These are phyloP conservation scores for Chrysogorgia sp. DNA, from an alignment of 92 coral and sea anemone species.

Conservation along the genomic window DNA sequence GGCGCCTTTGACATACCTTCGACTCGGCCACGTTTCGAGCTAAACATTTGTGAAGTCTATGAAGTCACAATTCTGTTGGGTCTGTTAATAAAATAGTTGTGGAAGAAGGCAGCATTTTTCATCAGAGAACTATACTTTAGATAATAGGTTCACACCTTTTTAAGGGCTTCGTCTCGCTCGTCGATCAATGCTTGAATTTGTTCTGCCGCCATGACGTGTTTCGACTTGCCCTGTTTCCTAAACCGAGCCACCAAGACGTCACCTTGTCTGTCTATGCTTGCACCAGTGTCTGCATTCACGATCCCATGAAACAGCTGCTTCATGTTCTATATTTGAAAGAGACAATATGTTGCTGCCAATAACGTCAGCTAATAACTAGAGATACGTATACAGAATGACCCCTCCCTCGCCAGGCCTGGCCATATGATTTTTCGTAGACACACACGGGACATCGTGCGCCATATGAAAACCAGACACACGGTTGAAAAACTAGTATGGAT, in stretches of 20 bases:
- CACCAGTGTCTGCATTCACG: conserved; percentile 74
- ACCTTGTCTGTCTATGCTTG: conserved; percentile 82
- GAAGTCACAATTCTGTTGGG: no score
- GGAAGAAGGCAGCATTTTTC: no score
- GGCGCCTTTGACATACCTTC: no score
- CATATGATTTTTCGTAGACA: neutral
- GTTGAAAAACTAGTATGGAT: no score
- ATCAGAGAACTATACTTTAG: neutral
- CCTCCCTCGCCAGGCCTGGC: neutral
- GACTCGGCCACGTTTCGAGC: no score
- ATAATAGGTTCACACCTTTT: conserved; percentile 58
- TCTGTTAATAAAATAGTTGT: no score
- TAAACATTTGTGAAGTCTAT: no score
- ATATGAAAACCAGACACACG: no score
- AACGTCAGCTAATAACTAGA: no score
- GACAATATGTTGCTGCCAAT: neutral
- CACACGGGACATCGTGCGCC: conserved; percentile 3
- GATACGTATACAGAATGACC: no score
- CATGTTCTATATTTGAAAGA: conserved; percentile 63
- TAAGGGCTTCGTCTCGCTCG: conserved; percentile 82
- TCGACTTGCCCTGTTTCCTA: conserved; percentile 75
- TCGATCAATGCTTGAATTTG: conserved; percentile 85
- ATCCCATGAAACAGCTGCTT: conserved; percentile 71
- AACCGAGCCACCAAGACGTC: conserved; percentile 71
- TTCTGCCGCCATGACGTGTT: conserved; percentile 78